phyloP scores from a whole-genome alignment of 1,140 invertebrate species.

The Brachionus sp. region DNA sequence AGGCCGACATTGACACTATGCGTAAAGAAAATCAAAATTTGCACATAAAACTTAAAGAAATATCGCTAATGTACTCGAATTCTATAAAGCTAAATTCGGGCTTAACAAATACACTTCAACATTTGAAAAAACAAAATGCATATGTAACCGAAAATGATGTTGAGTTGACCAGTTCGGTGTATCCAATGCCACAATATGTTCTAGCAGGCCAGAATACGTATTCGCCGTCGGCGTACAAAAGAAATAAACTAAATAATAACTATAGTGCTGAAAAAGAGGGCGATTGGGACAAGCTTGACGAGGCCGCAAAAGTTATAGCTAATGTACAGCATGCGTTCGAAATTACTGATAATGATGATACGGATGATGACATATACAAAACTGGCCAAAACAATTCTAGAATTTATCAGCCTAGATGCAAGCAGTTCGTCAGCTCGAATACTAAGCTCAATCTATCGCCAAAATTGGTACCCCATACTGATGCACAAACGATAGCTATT shows the following conservation, averaged over 20 bases:
- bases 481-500: conserved; percentile 91
- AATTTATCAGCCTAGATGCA: not conserved
- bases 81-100: not conserved
- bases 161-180: not conserved
- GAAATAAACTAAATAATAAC: not conserved
- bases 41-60: conserved; percentile 11
- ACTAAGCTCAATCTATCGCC: not conserved
- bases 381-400: not conserved
- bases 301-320: conserved; percentile 85
- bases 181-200: not conserved
- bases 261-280: conserved; percentile 63
- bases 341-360: not conserved
- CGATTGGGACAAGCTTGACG: conserved; percentile 85
- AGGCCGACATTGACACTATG: not conserved
- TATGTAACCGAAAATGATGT: not conserved
- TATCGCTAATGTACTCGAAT: conserved; percentile 8
- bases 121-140: not conserved
- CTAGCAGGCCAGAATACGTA: not conserved
- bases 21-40: conserved; percentile 9
- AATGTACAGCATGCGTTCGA: conserved; percentile 74
- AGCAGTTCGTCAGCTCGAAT: not conserved
- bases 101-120: not conserved
- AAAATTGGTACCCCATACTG: conserved; percentile 54
- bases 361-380: not conserved
- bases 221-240: not conserved